Conservation (phyloP, 2,113 vertebrate genomes). For the Platichthys flesus region DNA sequence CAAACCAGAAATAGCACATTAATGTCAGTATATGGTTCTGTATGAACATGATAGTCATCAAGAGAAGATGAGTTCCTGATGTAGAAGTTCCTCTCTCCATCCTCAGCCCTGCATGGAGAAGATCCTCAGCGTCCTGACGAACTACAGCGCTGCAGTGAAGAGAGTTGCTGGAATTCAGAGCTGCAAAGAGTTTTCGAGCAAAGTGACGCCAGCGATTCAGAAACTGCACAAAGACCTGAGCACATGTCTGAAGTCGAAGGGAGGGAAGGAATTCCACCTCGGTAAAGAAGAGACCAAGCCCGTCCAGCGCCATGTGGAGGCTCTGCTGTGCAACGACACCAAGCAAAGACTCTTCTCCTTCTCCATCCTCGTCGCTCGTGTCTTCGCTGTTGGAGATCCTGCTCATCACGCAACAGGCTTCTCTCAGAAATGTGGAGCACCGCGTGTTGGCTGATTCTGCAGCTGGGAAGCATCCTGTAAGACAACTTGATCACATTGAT, state of each 20-base stretch:
- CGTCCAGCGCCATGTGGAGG: rapidly evolving
- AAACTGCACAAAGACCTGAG: conserved; percentile 53
- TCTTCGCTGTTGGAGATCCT: conserved; percentile 67
- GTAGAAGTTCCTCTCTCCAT: background rate
- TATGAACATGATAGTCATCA: background rate
- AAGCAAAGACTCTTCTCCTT: conserved; percentile 73
- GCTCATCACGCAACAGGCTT: conserved; percentile 7
- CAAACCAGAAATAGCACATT: background rate
- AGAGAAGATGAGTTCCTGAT: background rate
- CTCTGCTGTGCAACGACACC: conserved; percentile 52
- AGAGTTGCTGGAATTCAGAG: conserved; percentile 25
- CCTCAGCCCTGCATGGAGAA: conserved; percentile 74
- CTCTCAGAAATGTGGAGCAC: conserved; percentile 21
- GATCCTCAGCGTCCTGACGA: conserved; percentile 58
- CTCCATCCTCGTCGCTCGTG: conserved; percentile 69
- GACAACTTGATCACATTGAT: conserved; percentile 69
- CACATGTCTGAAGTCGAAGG: conserved; percentile 14
- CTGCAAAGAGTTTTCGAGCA: conserved; percentile 29
- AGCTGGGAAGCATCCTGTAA: background rate
- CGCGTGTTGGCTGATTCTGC: background rate
- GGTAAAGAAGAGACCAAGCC: rapidly evolving
- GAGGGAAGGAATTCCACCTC: background rate
- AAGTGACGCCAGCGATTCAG: conserved; percentile 36
- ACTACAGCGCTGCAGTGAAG: conserved; percentile 60
- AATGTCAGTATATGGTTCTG: background rate